These are phyloP conservation scores for Thinocorus orbignyianus DNA, from an alignment of 2,113 vertebrate species.

Conservation along the genomic window DNA sequence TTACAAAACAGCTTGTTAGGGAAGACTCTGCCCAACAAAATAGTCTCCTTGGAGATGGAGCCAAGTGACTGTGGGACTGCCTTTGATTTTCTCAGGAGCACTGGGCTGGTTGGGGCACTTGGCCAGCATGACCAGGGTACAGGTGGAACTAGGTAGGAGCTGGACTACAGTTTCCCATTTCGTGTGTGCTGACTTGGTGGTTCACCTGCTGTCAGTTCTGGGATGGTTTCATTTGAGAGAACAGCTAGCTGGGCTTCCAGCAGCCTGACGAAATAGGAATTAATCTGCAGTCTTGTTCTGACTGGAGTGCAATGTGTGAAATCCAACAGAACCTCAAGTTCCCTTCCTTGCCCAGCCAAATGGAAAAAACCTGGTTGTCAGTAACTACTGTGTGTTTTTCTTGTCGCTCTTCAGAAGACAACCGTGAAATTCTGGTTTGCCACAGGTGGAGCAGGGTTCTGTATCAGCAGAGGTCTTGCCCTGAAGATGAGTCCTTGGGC, in stretches of 20 bases:
- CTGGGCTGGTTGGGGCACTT: not conserved
- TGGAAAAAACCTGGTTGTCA: not conserved
- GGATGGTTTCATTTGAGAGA: not conserved
- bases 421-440: constrained; percentile 98
- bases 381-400: constrained; percentile 23
- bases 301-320: not conserved
- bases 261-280: not conserved
- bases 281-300: not conserved
- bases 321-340: not conserved
- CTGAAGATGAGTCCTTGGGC: constrained; percentile 99
- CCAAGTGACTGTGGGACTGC: not conserved
- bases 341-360: not conserved
- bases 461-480: constrained; percentile 93
- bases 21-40: not conserved
- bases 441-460: constrained; percentile 96
- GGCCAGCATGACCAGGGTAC: not conserved
- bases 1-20: not conserved
- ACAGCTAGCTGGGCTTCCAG: not conserved
- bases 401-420: constrained; percentile 67
- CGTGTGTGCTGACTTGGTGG: not conserved
- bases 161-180: not conserved
- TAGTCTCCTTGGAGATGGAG: not conserved
- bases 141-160: not conserved
- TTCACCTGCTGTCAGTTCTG: not conserved
- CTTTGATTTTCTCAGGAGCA: not conserved